Evolutionary conservation across 2,888 invertebrate species (phyloP).

Genomic region (Trachelus tabidus): DNA sequence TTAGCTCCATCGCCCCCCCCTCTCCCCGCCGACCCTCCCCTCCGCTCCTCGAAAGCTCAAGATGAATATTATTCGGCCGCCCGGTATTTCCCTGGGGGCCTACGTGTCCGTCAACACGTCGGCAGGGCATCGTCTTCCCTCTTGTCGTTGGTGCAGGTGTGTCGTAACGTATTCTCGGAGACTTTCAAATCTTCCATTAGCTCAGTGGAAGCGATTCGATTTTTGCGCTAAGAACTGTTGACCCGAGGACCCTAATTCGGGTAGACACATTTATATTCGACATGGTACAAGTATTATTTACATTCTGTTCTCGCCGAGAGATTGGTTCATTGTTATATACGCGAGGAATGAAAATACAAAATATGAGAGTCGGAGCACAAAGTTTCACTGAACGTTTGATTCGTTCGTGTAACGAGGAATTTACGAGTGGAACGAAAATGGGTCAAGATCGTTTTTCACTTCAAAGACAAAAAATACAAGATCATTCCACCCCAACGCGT

Average conservation of each 20-base stretch:
- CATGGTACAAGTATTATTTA: background rate
- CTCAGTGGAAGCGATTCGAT: background rate
- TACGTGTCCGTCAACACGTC: constrained; percentile 31
- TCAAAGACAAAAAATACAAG: background rate
- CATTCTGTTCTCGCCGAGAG: background rate
- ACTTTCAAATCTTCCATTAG: background rate
- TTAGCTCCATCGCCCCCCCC: too few relatives aligned
- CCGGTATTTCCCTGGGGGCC: constrained; percentile 16
- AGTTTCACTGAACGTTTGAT: background rate
- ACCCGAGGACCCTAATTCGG: background rate
- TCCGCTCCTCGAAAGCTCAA: background rate
- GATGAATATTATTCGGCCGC: background rate
- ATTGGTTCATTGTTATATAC: background rate
- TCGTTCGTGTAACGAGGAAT: background rate
- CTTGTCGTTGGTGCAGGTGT: constrained; percentile 6
- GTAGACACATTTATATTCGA: background rate
- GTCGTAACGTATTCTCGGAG: constrained; percentile 1
- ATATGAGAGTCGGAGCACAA: background rate
- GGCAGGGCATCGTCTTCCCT: background rate
- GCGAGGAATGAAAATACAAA: background rate
- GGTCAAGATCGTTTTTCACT: background rate
- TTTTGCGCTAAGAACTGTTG: background rate
- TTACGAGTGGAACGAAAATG: background rate
- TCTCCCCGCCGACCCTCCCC: too few relatives aligned
- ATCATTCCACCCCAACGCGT: background rate